Base-by-base conservation (phyloP, 1,140 invertebrate species). In the Nylanderia fulva region DNA sequence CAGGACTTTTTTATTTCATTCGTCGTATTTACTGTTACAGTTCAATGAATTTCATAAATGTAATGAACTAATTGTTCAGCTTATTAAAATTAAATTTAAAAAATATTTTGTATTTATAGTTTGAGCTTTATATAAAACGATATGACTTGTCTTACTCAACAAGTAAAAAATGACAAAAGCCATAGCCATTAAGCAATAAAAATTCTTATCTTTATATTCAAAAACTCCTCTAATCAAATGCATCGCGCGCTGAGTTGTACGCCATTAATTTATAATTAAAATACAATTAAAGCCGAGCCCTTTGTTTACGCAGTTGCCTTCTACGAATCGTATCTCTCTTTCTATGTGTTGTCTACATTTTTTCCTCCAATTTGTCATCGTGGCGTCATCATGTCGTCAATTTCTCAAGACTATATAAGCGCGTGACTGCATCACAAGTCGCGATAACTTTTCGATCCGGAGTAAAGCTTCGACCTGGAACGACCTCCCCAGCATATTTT, bases 391-490 rank as follows among this genome's bases (percentile, higher is more conserved):
- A 9, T 8, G 24, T 77, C 15, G 63, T 39, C 15, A 24, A 56
- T 56, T 69, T 69, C 48, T 56, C 29, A 15, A 6, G 48, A 18
- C 64, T 80, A 69, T 80, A 80, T 71, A 80, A 71, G 8, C 27
- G 42, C 9, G 21, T 79, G 15, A 82, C 13, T 52, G 36, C 48
- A 4, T 68, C 36, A 29, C 5, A 58, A 29, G n/a, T 21, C 52
- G 9, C 9, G 68, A 75, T 88, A 71, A 68, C 45, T 75, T 45
- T 58, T 33, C 56, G 36, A 36, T 75, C 48, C 54, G 54, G 74
- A 48, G 18, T 85, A 71, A 79, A 74, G 71, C 39, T 48, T 75
- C 60, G 86, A 88, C 68, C 86, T 75, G 68, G 45, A 79, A 88
- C 76, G 86, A 88, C 87, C 76, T 45, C 52, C 36, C 9, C 36